Conservation (phyloP, 2,113 vertebrate species). For the Ammodytes dubius region DNA sequence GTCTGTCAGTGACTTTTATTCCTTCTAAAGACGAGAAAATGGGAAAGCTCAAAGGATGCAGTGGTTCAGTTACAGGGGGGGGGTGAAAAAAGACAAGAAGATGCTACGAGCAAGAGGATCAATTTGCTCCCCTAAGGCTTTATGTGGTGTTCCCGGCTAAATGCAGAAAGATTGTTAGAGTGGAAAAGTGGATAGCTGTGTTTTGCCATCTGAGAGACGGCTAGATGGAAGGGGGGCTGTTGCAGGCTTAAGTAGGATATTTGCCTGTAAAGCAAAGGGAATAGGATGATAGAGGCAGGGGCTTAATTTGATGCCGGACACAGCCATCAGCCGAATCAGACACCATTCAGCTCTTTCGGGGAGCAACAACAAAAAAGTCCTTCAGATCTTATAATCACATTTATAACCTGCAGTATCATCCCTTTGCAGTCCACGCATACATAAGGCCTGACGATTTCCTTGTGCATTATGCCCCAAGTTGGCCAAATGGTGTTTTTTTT, state of each 20-base stretch:
- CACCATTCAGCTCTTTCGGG: background rate
- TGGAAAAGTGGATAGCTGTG: conserved; percentile 17
- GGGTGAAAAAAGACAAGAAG: conserved; percentile 20
- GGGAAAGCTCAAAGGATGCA: conserved; percentile 53
- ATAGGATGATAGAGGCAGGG: conserved; percentile 14
- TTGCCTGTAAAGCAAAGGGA: conserved; percentile 25
- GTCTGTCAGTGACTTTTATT: conserved; percentile 35
- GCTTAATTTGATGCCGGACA: conserved; percentile 38
- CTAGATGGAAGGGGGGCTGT: background rate
- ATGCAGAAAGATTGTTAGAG: conserved; percentile 40
- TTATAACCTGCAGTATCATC: background rate
- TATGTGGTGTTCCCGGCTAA: conserved; percentile 33
- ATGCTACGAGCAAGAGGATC: conserved; percentile 37
- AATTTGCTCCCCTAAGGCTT: conserved; percentile 39
- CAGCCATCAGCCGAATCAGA: conserved; percentile 11
- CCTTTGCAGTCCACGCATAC: background rate
- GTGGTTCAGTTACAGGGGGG: conserved; percentile 47
- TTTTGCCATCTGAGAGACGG: conserved; percentile 44
- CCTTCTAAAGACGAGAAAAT: conserved; percentile 47
- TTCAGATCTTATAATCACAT: conserved; percentile 35
- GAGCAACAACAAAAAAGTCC: background rate
- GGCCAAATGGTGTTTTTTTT: too few relatives aligned
- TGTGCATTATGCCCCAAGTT: background rate
- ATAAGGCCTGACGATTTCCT: background rate
- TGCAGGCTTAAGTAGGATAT: conserved; percentile 36